Evolutionary conservation across 2,797 vertebrate genomes (phyloP).

Genomic region (Acipenser transmontanus): DNA sequence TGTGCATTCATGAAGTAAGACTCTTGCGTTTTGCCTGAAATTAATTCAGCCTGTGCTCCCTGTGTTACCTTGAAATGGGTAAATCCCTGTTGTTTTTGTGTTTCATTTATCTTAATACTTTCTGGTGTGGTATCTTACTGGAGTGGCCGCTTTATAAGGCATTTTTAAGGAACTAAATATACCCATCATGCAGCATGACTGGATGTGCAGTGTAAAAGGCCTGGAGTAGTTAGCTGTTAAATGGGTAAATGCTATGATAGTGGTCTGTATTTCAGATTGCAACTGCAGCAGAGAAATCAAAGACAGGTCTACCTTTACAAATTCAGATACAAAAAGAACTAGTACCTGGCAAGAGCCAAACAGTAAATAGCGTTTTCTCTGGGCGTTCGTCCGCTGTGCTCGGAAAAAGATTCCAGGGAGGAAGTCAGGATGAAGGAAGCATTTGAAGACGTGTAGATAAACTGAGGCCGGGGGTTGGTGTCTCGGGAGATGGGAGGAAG

Average conservation of each 20-base stretch:
- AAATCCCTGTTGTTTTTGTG: no score
- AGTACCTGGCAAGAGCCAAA: conserved; percentile 57
- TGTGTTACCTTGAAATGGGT: no score
- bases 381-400: conserved; percentile 39
- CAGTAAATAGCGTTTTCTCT: conserved; percentile 59
- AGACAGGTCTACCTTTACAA: neutral
- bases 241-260: neutral
- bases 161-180: no score
- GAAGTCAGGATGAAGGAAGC: conserved; percentile 27
- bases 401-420: conserved; percentile 35
- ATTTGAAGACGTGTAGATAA: conserved; percentile 26
- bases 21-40: no score
- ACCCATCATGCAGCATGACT: neutral
- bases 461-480: conserved; percentile 21
- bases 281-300: neutral
- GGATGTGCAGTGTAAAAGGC: neutral
- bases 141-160: no score
- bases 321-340: no score
- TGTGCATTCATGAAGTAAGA: no score
- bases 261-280: neutral
- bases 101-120: no score
- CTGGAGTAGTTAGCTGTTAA: neutral
- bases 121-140: no score
- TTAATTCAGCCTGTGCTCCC: no score
- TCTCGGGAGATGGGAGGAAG: conserved; percentile 41